Percentiles rank a stretch among this genome's conserved stretches.
Conservation (phyloP, 2,113 vertebrate genomes). For the Haemorhous mexicanus region DNA sequence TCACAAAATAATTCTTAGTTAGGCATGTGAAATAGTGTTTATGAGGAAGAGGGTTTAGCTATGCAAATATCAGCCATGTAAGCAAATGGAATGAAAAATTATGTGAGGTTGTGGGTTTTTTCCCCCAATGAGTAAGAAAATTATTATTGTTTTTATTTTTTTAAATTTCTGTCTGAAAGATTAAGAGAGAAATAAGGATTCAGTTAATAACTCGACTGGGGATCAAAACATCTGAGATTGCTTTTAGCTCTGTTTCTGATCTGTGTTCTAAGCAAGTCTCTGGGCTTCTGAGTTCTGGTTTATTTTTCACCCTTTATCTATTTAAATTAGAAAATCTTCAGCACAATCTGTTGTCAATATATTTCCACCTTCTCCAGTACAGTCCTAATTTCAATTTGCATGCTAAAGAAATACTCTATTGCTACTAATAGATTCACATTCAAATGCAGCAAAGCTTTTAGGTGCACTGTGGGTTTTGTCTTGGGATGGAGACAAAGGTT, state of each 20-base stretch:
- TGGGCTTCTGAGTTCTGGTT: not conserved
- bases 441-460: not conserved
- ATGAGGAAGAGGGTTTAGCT: not conserved
- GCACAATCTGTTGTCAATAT: not conserved
- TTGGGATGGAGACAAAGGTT: not conserved
- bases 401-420: not conserved
- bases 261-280: not conserved
- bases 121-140: not conserved
- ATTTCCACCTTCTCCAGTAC: not conserved
- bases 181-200: not conserved
- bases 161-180: not conserved
- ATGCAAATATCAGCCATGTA: not conserved
- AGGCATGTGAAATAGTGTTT: conserved; percentile 11
- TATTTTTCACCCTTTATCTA: not conserved
- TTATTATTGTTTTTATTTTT: not conserved
- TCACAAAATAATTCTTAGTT: conserved; percentile 63
- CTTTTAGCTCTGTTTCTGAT: not conserved
- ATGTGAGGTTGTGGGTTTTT: not conserved
- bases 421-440: not conserved
- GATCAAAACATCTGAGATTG: not conserved
- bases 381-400: not conserved
- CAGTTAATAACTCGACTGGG: not conserved
- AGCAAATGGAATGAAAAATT: conserved; percentile 1
- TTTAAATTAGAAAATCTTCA: not conserved
- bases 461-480: not conserved